These are phyloP conservation scores for Scrobipalpa costella DNA, from an alignment of 2,888 invertebrate species.

Conservation along the genomic window DNA sequence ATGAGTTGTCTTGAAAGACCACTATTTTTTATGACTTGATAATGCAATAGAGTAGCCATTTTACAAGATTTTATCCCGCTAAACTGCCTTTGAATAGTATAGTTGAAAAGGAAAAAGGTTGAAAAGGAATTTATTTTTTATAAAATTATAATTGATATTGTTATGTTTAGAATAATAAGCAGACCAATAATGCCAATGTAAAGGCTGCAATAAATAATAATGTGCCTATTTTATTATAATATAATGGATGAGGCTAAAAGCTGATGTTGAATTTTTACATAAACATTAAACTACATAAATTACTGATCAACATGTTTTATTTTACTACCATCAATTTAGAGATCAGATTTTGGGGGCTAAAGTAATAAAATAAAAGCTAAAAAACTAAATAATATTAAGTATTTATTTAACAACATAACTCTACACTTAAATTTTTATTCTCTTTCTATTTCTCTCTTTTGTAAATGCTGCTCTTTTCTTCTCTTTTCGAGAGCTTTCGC, in stretches of 20 bases:
- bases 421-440: slow-evolving; percentile 58
- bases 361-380: slow-evolving; percentile 20
- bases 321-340: not conserved
- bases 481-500: slow-evolving; percentile 67
- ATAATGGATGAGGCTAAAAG: not conserved
- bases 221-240: slow-evolving; percentile 7
- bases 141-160: slow-evolving; percentile 26
- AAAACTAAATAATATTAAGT: slow-evolving; percentile 29
- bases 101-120: not conserved
- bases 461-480: slow-evolving; percentile 57
- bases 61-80: not conserved
- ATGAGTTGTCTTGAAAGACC: not conserved
- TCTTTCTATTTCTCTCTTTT: slow-evolving; percentile 62
- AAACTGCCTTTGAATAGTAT: not conserved
- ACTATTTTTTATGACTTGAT: not conserved
- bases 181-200: slow-evolving; percentile 34
- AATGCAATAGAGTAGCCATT: not conserved
- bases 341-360: not conserved
- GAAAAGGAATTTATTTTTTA: slow-evolving; percentile 25
- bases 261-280: not conserved
- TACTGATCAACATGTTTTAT: not conserved
- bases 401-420: slow-evolving; percentile 49
- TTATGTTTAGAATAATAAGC: slow-evolving; percentile 23
- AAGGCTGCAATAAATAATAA: slow-evolving; percentile 6
- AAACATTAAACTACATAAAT: not conserved